Base-by-base conservation (phyloP, 2,113 vertebrate genomes). In the Clarias gariepinus region DNA sequence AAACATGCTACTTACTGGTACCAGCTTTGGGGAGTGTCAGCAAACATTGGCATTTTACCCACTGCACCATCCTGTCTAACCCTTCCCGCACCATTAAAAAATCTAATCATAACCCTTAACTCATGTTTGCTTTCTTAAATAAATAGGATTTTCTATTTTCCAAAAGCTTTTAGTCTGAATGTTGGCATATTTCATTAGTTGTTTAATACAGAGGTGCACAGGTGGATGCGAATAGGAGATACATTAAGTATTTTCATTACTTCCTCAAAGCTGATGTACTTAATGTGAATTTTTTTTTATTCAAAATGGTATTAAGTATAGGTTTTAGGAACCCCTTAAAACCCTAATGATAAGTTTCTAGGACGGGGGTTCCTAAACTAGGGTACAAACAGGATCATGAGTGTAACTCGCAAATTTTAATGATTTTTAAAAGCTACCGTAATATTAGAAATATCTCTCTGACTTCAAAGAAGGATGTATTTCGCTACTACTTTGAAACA, bases 1-100 rank as follows among this genome's bases (percentile, higher is more conserved):
- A 68, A 86, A 86, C 82, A 86, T 71, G 78, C 33, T 18, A 21
- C 83, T 85, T 15, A 47, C 53, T 78, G 84, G 84, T 53, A 53
- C 84, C 73, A 64, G 60, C 58, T 19, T 83, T 8, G 2, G 30
- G 61, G 74, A 68, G 74, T 41, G 74, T 30, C 63, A 77, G 60
- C 84, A 78, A 73, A 36, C 47, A 23, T 7, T 10, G 61, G 55
- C 28, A n/a, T 78, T 78, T 57, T 57, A 57, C n/a, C 60, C 4
- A 28, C n/a, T 55, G 52, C 74, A 13, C 60, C 78, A 79, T 55
- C 41, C 74, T 53, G 71, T n/a, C 3, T 58, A 19, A 58, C n/a
- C 16, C 30, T 79, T 79, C 52, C 41, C 66, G 41, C 13, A 64
- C 16, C 15, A 58, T 19, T 21, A 79, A 30, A 11, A 36, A 30